phyloP scores from a whole-genome alignment of 2,797 vertebrate species.

The Rhinella marina region DNA sequence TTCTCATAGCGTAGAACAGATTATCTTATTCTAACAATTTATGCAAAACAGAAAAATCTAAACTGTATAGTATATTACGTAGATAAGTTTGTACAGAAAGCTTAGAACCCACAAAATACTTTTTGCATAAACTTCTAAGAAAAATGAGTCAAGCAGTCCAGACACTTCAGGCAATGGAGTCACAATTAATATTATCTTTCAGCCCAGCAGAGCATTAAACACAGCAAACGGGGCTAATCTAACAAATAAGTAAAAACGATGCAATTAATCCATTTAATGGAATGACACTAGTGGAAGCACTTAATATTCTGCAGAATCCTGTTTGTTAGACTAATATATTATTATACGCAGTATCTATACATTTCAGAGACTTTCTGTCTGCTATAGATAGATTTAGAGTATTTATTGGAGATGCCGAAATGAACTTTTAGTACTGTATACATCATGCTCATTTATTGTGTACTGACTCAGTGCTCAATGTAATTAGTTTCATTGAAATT shows the following conservation, averaged over 20 bases:
- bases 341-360: slow-evolving; percentile 40
- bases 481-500: slow-evolving; percentile 14
- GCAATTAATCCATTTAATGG: slow-evolving; percentile 53
- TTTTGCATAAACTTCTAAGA: not conserved
- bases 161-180: not conserved
- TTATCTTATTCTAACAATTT: not conserved
- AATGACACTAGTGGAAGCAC: slow-evolving; percentile 39
- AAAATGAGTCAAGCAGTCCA: not conserved
- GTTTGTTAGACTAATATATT: slow-evolving; percentile 27
- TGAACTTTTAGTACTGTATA: slow-evolving; percentile 29
- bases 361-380: slow-evolving; percentile 43
- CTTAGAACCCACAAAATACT: not conserved
- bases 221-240: slow-evolving; percentile 26
- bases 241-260: slow-evolving; percentile 38
- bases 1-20: not conserved
- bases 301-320: slow-evolving; percentile 33
- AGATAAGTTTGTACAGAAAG: not conserved
- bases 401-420: not conserved
- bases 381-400: slow-evolving; percentile 14
- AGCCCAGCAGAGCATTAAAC: slow-evolving; percentile 33
- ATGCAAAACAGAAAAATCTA: not conserved
- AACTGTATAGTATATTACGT: not conserved
- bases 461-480: not conserved
- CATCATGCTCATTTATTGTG: not conserved
- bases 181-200: slow-evolving; percentile 49